Evolutionary conservation across 2,113 vertebrate species (phyloP).

Genomic region (Falcunculus frontatus): DNA sequence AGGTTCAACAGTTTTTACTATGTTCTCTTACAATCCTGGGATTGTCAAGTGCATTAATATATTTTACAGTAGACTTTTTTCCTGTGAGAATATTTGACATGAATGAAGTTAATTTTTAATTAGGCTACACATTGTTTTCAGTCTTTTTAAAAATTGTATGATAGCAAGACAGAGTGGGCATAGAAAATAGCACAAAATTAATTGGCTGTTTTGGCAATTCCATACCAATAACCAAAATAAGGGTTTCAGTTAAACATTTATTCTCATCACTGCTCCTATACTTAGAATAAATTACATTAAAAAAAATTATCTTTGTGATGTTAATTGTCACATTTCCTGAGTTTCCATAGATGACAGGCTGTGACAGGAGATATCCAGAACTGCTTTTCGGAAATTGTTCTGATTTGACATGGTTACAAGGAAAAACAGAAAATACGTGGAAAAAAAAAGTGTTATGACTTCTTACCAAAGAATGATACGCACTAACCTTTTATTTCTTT

Average conservation of each 20-base stretch:
- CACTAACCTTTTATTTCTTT: neutral
- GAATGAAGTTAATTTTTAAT: conserved; percentile 3
- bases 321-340: neutral
- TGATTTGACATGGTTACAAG: neutral
- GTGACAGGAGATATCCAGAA: neutral
- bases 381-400: neutral
- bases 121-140: neutral
- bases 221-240: neutral
- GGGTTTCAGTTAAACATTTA: neutral
- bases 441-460: neutral
- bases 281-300: neutral
- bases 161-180: neutral
- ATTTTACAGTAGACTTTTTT: neutral
- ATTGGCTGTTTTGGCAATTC: neutral
- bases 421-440: neutral
- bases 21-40: neutral
- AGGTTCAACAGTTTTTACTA: neutral
- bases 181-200: neutral
- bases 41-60: neutral
- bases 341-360: neutral
- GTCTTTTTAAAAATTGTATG: neutral
- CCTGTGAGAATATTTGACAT: neutral
- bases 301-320: neutral
- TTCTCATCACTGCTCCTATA: neutral
- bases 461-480: neutral